These are phyloP conservation scores for Acrobasis suavella DNA, from an alignment of 2,888 invertebrate species.

Conservation along the genomic window DNA sequence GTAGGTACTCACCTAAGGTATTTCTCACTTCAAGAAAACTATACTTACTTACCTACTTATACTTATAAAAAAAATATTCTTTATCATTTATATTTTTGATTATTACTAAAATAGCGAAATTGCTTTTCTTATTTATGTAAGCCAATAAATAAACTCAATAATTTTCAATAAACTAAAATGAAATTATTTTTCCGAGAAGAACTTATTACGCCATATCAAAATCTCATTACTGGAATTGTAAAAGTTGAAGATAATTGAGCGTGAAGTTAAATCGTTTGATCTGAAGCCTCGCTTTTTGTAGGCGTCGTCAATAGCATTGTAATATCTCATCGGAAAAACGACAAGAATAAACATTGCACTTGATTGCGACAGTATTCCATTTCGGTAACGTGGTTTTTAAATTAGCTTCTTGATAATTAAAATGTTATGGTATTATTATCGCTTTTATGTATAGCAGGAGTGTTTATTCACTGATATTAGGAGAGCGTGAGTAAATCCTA, in stretches of 20 bases:
- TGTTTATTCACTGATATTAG: too few species aligned
- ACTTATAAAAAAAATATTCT: too few species aligned
- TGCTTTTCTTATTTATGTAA: too few species aligned
- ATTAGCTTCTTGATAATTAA: neutral
- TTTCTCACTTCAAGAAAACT: too few species aligned
- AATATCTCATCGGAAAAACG: constrained; percentile 1
- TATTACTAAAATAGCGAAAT: too few species aligned
- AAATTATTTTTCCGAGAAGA: neutral
- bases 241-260: constrained; percentile 44
- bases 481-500: too few species aligned
- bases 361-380: neutral
- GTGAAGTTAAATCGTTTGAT: constrained; percentile 40
- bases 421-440: neutral
- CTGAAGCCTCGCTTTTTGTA: constrained; percentile 36
- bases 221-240: constrained; percentile 47
- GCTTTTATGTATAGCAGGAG: neutral
- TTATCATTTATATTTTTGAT: too few species aligned
- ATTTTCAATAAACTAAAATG: too few species aligned
- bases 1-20: too few species aligned
- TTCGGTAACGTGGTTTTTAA: neutral
- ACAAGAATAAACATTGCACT: neutral
- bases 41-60: too few species aligned
- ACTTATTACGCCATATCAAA: constrained; percentile 43
- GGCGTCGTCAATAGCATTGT: neutral
- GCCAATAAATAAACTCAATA: too few species aligned